Base-by-base conservation (phyloP, 2,113 vertebrate species). In the Psilopsiagon aurifrons region DNA sequence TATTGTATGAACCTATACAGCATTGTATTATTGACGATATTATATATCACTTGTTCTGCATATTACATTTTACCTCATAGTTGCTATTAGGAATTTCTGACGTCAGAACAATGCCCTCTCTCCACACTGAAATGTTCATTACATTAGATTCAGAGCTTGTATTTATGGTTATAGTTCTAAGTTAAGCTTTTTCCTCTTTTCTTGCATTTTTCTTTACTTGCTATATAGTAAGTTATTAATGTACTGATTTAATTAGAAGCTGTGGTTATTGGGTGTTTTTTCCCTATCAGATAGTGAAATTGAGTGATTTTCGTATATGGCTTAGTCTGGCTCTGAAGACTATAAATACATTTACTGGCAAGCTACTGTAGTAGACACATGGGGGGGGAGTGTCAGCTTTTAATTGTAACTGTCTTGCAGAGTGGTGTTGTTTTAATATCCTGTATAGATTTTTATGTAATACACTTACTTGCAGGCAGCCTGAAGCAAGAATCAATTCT, bases 371-470 rank as follows among this genome's bases (percentile, higher is more conserved):
- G 97, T 98, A 98, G 96, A 97, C 97, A 98, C 98, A 96, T 97
- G 97, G 97, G 95, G 95, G 20, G 55, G 33, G 55, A 98, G 99
- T 99, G 99, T 99, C 99, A 99, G 99, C 99, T 99, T 99, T 99
- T 99, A 99, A 99, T 99, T 99, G 99, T 99, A 99, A 99, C 98
- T 99, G 99, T 99, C 99, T 99, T 99, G 98, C 98, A 98, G 98
- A 99, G 98, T 98, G 96, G 98, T 99, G 99, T 99, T 99, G 99
- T 99, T 99, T 99, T 99, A 99, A 99, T 99, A 99, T 99, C 99
- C 99, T 99, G 99, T 99, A 99, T 99, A 99, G 99, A 99, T 99
- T 99, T 99, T 98, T 99, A 99, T 99, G 99, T 99, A 99, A 99
- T 99, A 99, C 99, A 99, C 99, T 99, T 99, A 99, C 99, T 99